A percentile compares a stretch with the other conserved stretches of the same genome.
phyloP scores from a whole-genome alignment of 2,888 invertebrate species.

The Drosophila tanythrix region DNA sequence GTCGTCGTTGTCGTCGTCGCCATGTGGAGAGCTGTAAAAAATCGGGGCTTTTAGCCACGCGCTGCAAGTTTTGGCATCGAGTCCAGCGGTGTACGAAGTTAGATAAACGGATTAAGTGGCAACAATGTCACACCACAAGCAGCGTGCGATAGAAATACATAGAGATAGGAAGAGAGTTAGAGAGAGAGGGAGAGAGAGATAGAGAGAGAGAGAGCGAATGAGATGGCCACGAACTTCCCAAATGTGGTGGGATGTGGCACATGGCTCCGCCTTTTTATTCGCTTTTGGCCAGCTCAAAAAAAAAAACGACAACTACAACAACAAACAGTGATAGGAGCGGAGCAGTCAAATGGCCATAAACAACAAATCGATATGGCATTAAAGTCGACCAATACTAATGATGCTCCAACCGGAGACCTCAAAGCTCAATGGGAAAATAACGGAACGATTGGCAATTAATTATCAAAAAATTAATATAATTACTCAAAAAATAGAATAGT shows the following conservation, averaged over 20 bases:
- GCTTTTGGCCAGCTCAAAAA: slow-evolving; percentile 26
- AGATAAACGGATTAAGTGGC: slow-evolving; percentile 85
- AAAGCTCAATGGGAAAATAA: slow-evolving; percentile 11
- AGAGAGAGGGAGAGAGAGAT: background rate
- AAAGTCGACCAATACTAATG: slow-evolving; percentile 58
- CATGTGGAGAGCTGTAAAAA: slow-evolving; percentile 39
- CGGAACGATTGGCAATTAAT: slow-evolving; percentile 19
- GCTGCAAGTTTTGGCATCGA: slow-evolving; percentile 74
- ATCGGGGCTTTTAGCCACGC: slow-evolving; percentile 68
- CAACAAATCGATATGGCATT: slow-evolving; percentile 73
- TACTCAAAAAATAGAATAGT: slow-evolving; percentile 7
- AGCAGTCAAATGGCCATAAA: slow-evolving; percentile 44
- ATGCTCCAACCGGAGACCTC: slow-evolving; percentile 8
- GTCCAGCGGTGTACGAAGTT: slow-evolving; percentile 85
- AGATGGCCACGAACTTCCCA: background rate
- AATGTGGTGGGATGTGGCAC: slow-evolving; percentile 25
- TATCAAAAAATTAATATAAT: slow-evolving; percentile 5
- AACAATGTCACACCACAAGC: slow-evolving; percentile 70
- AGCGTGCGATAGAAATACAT: slow-evolving; percentile 12
- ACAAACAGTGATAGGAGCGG: slow-evolving; percentile 19
- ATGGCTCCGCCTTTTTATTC: slow-evolving; percentile 42
- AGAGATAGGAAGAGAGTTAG: background rate
- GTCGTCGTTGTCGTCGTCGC: slow-evolving; percentile 22
- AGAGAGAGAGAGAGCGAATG: slow-evolving; percentile 4
- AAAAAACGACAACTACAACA: slow-evolving; percentile 30